A percentile compares a stretch with the other conserved stretches of the same genome.
Conservation (phyloP, 2,888 invertebrate species). For the Agrotis ipsilon region DNA sequence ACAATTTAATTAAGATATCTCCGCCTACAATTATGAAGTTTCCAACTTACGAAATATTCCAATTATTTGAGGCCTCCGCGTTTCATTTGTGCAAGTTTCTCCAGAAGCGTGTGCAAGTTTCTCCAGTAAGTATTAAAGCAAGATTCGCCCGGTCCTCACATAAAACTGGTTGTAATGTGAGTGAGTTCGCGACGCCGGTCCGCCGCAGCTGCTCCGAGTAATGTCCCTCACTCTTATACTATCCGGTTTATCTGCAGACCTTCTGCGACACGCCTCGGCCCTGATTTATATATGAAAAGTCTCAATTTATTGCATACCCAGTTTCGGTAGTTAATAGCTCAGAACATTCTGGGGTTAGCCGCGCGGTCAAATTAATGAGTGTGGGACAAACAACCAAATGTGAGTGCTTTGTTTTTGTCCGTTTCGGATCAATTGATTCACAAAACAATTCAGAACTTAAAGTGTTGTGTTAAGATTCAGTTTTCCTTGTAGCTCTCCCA, state of each 20-base stretch:
- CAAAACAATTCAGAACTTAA: slow-evolving; percentile 41
- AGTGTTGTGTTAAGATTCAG: slow-evolving; percentile 19
- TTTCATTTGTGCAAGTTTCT: slow-evolving; percentile 80
- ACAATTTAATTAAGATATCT: slow-evolving; percentile 46
- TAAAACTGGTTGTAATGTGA: slow-evolving; percentile 84
- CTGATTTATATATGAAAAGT: slow-evolving; percentile 87
- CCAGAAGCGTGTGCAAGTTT: too few relatives aligned
- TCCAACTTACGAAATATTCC: slow-evolving; percentile 70
- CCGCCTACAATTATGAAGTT: slow-evolving; percentile 64
- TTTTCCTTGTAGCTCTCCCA: slow-evolving; percentile 20
- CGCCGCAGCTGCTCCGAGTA: slow-evolving; percentile 79
- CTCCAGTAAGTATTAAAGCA: slow-evolving; percentile 71
- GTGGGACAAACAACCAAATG: slow-evolving; percentile 77
- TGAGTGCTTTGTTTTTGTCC: slow-evolving; percentile 73
- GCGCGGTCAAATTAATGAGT: slow-evolving; percentile 82
- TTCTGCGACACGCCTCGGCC: slow-evolving; percentile 78
- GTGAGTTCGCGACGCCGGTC: slow-evolving; percentile 75
- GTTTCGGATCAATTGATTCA: slow-evolving; percentile 45
- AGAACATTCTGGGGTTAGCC: slow-evolving; percentile 83
- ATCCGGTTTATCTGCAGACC: slow-evolving; percentile 82
- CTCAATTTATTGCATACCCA: slow-evolving; percentile 82
- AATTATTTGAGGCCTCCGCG: slow-evolving; percentile 72
- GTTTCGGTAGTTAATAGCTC: slow-evolving; percentile 83
- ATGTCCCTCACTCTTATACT: slow-evolving; percentile 79
- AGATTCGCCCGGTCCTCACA: slow-evolving; percentile 71